Percentiles rank a stretch among this genome's conserved stretches.
phyloP scores from a whole-genome alignment of 2,797 vertebrate genomes.

The Melanotaenia pygmaea region DNA sequence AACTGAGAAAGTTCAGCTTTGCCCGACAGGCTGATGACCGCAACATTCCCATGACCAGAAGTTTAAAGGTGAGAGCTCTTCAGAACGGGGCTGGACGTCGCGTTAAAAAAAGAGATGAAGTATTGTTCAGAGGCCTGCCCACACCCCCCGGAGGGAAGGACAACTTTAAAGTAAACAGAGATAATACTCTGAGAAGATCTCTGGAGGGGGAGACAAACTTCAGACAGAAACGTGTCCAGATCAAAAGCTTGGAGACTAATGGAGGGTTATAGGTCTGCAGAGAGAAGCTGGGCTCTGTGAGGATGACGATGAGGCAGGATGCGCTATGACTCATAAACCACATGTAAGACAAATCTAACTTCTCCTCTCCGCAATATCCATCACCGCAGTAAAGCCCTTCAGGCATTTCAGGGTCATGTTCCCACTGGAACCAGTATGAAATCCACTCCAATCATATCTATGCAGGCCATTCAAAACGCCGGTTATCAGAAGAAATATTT shows the following conservation, averaged over 20 bases:
- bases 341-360: conserved; percentile 41
- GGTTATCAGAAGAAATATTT: conserved; percentile 62
- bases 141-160: conserved; percentile 47
- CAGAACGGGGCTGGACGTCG: conserved; percentile 48
- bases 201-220: conserved; percentile 46
- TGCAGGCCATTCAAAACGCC: conserved; percentile 31
- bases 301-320: conserved; percentile 24
- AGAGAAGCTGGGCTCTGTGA: conserved; percentile 33
- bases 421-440: conserved; percentile 59
- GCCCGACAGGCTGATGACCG: not conserved
- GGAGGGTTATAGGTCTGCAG: conserved; percentile 48
- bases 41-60: conserved; percentile 4
- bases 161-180: conserved; percentile 66
- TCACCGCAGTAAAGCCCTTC: conserved; percentile 30
- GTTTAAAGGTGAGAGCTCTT: conserved; percentile 30
- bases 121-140: conserved; percentile 52
- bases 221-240: conserved; percentile 64
- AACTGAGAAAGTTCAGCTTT: conserved; percentile 3
- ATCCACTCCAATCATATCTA: conserved; percentile 33
- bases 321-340: conserved; percentile 33
- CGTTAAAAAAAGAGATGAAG: conserved; percentile 46
- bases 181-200: conserved; percentile 50
- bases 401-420: conserved; percentile 49
- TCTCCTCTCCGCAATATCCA: conserved; percentile 42
- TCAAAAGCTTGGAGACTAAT: conserved; percentile 58